Evolutionary conservation across 2,888 invertebrate species (phyloP), one percentile per base, ranked within the genome.

Genomic region (Leptopilina myrica): DNA sequence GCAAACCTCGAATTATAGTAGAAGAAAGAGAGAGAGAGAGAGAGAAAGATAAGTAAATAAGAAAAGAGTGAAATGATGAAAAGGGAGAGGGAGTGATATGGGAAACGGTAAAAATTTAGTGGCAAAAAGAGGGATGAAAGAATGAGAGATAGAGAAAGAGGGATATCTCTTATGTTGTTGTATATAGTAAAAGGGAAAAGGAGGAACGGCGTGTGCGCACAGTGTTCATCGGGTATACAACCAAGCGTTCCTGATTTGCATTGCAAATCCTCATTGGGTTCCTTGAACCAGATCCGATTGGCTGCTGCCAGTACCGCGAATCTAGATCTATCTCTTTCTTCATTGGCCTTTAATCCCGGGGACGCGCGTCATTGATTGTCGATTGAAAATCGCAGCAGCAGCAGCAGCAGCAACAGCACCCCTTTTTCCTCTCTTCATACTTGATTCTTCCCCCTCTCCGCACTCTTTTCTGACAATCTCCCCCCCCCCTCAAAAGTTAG

Each of bases 211-310:
- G 88, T 86, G 88, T 87, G 85, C 81, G 85, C 84, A 8, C 49
- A 82, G 81, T 84, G 85, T 85, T 85, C 84, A 81, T 80, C 86
- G 85, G 84, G 83, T 84, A 85, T 43, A 43, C 7, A 33, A 43
- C 82, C 83, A 81, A 73, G 84, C 82, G 81, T 83, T 82, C 84
- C 88, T 90, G 82, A 88, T 91, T 91, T 91, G 90, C 90, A 91
- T 87, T 91, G 91, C 91, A 91, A 91, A 91, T 91, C 86, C 82
- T 86, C 87, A 86, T 87, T 87, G 90, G 90, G 90, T 92, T 91
- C 91, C 91, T 91, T 92, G 91, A 91, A 91, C 91, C 90, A 91
- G 90, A 91, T 91, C 90, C 91, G 90, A 91, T 91, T 91, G 91
- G 90, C 88, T 87, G 87, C 84, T 86, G 86, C 87, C 88, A 86